Percentiles rank a stretch among this genome's conserved stretches.
Conservation (phyloP, 1,140 invertebrate species). For the Ladona fulva region DNA sequence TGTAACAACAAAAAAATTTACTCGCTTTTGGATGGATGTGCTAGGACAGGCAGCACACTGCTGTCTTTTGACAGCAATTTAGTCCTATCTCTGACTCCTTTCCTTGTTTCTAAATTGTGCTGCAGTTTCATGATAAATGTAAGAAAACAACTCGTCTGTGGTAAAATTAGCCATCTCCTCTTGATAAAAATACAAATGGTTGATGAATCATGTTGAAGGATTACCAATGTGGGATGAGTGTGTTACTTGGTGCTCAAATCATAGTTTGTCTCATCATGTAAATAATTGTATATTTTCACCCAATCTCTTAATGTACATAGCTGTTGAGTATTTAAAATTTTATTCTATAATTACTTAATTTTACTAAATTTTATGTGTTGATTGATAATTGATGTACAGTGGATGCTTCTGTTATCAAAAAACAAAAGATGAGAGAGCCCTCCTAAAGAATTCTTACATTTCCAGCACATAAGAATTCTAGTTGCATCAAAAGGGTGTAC, state of each 20-base stretch:
- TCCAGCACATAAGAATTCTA: neutral
- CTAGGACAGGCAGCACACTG: neutral
- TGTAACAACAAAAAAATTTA: neutral
- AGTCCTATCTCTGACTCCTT: neutral
- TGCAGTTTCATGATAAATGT: neutral
- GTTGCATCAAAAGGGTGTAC: neutral
- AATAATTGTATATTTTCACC: conserved; percentile 7
- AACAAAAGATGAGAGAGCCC: neutral
- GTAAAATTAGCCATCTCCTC: neutral
- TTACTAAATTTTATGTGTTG: conserved; percentile 5
- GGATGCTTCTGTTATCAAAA: neutral
- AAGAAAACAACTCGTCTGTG: neutral
- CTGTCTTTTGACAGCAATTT: neutral
- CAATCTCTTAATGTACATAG: neutral
- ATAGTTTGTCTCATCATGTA: neutral
- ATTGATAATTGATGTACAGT: neutral
- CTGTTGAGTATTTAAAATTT: conserved; percentile 5
- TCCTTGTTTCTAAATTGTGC: neutral
- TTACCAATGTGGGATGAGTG: neutral
- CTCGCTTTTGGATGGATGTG: conserved; percentile 3
- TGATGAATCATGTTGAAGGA: neutral
- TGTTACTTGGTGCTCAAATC: neutral
- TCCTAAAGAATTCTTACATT: neutral
- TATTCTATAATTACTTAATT: neutral
- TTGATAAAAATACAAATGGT: neutral